Percentiles rank a stretch among this genome's conserved stretches.
Evolutionary conservation across 64 coral and sea anemone species (phyloP).

Genomic region (Catalaphyllia jardinei): DNA sequence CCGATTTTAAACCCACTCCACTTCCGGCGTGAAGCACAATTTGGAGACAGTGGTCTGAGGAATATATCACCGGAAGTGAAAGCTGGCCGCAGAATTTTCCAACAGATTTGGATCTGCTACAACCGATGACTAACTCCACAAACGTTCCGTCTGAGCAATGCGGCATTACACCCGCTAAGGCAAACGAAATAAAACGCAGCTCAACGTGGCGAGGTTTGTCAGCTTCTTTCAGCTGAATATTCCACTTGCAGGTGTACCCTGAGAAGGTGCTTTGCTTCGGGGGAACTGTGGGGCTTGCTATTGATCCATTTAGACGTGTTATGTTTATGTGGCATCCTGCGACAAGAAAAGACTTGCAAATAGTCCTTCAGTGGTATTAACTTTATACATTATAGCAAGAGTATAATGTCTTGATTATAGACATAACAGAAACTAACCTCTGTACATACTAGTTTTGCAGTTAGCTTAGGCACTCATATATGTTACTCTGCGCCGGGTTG

Average conservation of each 20-base stretch:
- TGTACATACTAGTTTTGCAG: too few species aligned
- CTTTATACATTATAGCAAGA: neutral
- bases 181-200: neutral
- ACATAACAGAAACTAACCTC: too few species aligned
- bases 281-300: neutral
- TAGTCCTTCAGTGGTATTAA: too few species aligned
- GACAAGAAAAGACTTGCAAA: neutral
- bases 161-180: conserved; percentile 27
- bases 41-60: conserved; percentile 42
- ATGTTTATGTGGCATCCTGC: neutral
- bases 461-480: too few species aligned
- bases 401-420: too few species aligned
- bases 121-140: conserved; percentile 41
- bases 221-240: neutral
- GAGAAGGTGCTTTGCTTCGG: neutral
- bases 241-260: conserved; percentile 28
- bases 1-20: neutral
- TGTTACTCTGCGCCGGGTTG: too few species aligned
- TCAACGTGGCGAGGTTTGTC: conserved; percentile 15
- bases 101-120: conserved; percentile 10
- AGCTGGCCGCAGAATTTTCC: conserved; percentile 43
- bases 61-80: conserved; percentile 26
- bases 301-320: conserved; percentile 15
- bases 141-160: conserved; percentile 1
- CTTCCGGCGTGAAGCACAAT: neutral